These are phyloP conservation scores for Drosophila navojoa DNA, from an alignment of 1,140 invertebrate species.

Conservation along the genomic window DNA sequence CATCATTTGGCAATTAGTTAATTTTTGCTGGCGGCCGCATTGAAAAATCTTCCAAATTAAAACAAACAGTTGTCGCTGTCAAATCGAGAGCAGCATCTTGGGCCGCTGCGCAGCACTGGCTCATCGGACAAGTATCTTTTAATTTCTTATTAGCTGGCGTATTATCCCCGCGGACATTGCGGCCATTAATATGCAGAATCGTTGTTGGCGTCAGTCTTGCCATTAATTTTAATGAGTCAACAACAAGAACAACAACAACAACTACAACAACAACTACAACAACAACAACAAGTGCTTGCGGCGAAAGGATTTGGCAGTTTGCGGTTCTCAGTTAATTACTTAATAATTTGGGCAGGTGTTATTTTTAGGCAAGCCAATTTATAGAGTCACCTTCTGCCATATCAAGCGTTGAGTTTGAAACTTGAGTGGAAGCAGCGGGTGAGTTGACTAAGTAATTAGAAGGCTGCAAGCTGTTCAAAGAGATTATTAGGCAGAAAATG, in stretches of 20 bases:
- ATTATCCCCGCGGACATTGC: conserved; percentile 76
- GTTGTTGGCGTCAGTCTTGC: conserved; percentile 38
- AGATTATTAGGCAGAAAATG: neutral
- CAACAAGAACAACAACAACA: conserved; percentile 15
- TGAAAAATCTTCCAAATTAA: conserved; percentile 69
- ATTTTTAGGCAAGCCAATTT: conserved; percentile 65
- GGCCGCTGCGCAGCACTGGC: neutral
- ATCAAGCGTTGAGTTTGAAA: conserved; percentile 23
- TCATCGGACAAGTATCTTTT: conserved; percentile 73
- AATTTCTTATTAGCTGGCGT: conserved; percentile 80
- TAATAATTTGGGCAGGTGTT: conserved; percentile 80
- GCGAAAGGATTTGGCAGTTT: conserved; percentile 61
- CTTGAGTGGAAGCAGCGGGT: neutral
- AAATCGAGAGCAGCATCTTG: conserved; percentile 11
- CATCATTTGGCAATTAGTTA: conserved; percentile 80
- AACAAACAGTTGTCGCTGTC: conserved; percentile 60
- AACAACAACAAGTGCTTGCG: conserved; percentile 14
- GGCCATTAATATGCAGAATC: conserved; percentile 72
- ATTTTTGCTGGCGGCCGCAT: conserved; percentile 59
- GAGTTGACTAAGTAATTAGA: conserved; percentile 45
- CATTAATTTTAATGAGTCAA: conserved; percentile 79
- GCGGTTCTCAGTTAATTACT: conserved; percentile 72
- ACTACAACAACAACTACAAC: conserved; percentile 2
- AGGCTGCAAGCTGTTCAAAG: neutral
- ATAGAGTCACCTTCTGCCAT: conserved; percentile 31